phyloP scores from a whole-genome alignment of 2,113 vertebrate species.

The Scopus umbretta region DNA sequence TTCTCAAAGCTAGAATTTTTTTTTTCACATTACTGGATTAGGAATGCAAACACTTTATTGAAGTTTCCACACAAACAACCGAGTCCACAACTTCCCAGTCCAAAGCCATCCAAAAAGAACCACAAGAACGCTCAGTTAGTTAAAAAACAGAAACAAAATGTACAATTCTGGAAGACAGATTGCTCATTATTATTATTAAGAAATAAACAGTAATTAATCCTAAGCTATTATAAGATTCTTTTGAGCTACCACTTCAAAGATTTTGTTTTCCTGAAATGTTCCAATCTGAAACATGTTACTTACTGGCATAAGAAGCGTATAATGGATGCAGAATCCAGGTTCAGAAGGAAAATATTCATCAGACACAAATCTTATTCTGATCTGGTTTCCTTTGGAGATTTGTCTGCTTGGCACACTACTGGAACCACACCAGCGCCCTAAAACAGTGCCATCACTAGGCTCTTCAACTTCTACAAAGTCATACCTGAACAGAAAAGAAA shows the following conservation, averaged over 20 bases:
- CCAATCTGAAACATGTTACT: constrained; percentile 38
- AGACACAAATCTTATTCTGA: constrained; percentile 91
- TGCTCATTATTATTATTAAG: not conserved
- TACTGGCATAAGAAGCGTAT: constrained; percentile 83
- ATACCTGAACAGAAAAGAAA: constrained; percentile 78
- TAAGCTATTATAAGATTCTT: not conserved
- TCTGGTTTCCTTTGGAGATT: constrained; percentile 89
- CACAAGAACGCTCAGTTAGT: not conserved
- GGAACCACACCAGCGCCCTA: constrained; percentile 97
- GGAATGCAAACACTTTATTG: not conserved
- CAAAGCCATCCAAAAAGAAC: not conserved
- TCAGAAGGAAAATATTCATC: constrained; percentile 96
- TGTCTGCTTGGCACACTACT: constrained; percentile 78
- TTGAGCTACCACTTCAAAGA: constrained; percentile 5
- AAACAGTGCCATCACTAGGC: constrained; percentile 80
- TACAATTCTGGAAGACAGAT: not conserved
- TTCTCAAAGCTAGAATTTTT: not conserved
- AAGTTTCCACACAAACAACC: not conserved
- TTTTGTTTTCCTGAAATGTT: not conserved
- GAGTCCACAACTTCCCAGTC: not conserved
- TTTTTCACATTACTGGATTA: not conserved
- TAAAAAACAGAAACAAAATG: not conserved
- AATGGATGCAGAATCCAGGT: constrained; percentile 94
- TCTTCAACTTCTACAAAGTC: constrained; percentile 98
- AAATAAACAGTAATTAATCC: constrained; percentile 11